Percentiles rank a stretch among this genome's conserved stretches.
Conservation (phyloP, 2,113 vertebrate species). For the Sigmodon hispidus region DNA sequence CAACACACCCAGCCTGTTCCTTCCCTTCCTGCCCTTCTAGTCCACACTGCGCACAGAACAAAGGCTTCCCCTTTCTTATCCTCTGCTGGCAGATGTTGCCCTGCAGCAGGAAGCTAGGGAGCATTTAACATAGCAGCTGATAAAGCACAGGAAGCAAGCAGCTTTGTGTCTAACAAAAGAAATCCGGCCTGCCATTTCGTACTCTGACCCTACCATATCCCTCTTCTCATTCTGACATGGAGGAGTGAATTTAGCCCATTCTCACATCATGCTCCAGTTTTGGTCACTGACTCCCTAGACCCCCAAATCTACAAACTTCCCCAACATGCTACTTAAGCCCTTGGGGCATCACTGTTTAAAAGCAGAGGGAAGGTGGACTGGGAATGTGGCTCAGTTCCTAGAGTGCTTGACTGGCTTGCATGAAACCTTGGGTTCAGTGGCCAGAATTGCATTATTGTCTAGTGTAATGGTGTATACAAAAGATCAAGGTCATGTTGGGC, state of each 20-base stretch:
- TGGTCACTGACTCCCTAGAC: neutral
- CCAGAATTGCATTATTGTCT: neutral
- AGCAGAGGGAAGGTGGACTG: neutral
- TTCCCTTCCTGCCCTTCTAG: neutral
- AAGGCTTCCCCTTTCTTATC: conserved; percentile 68
- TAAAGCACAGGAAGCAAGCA: conserved; percentile 65
- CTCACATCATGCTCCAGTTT: neutral
- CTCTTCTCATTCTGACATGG: neutral
- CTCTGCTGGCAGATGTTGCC: conserved; percentile 46
- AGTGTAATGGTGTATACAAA: neutral
- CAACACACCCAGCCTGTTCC: neutral
- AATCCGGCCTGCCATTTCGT: neutral
- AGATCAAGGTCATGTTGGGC: neutral
- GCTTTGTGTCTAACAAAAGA: conserved; percentile 58
- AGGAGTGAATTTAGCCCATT: neutral
- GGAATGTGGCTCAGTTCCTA: neutral
- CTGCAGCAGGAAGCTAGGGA: conserved; percentile 68
- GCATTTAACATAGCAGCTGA: conserved; percentile 64
- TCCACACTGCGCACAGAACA: conserved; percentile 4
- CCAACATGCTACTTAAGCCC: neutral
- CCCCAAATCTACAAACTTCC: neutral
- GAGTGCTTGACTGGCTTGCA: neutral
- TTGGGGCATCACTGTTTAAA: neutral
- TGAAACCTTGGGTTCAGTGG: neutral
- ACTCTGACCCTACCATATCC: neutral